Conservation (phyloP, 2,888 invertebrate species). For the Himalopsyche kuldschensis region DNA sequence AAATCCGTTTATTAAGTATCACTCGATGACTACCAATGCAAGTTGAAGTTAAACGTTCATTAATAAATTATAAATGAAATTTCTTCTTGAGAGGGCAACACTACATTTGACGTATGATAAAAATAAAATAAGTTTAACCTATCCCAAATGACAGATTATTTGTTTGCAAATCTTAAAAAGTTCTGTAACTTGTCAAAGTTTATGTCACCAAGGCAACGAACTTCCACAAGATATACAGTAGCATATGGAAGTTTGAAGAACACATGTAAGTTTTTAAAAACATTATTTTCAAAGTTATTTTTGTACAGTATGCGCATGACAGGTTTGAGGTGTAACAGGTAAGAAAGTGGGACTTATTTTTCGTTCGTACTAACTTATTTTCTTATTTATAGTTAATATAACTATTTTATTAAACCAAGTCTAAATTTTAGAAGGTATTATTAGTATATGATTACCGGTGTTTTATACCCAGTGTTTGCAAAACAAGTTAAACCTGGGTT, state of each 20-base stretch:
- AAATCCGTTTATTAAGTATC: too few species aligned
- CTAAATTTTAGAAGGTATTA: too few species aligned
- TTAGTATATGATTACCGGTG: too few species aligned
- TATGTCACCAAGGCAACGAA: constrained; percentile 16
- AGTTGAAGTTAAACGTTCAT: too few species aligned
- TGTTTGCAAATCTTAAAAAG: constrained; percentile 5
- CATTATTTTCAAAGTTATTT: neutral
- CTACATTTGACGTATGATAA: neutral
- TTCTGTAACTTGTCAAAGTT: constrained; percentile 1
- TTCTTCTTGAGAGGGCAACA: too few species aligned
- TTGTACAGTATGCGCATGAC: constrained; percentile 13
- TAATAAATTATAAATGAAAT: too few species aligned
- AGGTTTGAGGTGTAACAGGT: constrained; percentile 12
- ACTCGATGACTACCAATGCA: too few species aligned
- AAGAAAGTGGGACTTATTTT: neutral
- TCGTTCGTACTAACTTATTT: neutral
- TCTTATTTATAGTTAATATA: neutral
- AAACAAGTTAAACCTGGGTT: neutral
- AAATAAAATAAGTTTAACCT: neutral
- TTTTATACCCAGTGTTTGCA: too few species aligned
- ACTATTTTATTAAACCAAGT: too few species aligned
- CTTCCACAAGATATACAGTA: constrained; percentile 7
- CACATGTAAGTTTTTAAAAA: constrained; percentile 21
- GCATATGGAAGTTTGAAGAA: constrained; percentile 24
- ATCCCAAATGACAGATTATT: neutral